Evolutionary conservation across 2,888 invertebrate species (phyloP).

Genomic region (Euplexia lucipara): DNA sequence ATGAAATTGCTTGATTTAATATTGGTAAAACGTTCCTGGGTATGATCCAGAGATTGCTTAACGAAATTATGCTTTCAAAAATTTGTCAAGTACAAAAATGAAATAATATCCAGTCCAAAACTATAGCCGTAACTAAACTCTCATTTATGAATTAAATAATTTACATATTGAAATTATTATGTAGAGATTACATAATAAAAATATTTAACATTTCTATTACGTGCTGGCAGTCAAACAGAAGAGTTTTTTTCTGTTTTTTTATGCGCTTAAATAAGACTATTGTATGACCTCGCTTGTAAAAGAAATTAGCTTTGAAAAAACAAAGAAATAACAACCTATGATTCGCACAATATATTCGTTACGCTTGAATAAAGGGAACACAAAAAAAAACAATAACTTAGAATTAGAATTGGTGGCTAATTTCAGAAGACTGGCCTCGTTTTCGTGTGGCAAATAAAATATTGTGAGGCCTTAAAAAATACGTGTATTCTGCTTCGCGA

Average conservation of each 20-base stretch:
- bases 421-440: constrained; percentile 45
- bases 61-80: constrained; percentile 27
- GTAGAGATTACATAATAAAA: constrained; percentile 39
- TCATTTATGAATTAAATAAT: constrained; percentile 9
- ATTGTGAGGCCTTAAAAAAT: constrained; percentile 38
- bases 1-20: constrained; percentile 6
- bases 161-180: constrained; percentile 19
- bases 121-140: constrained; percentile 26
- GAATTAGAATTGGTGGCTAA: constrained; percentile 42
- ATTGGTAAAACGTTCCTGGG: neutral
- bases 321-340: constrained; percentile 21
- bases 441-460: constrained; percentile 50
- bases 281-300: constrained; percentile 30
- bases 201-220: constrained; percentile 7
- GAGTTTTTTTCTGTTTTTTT: constrained; percentile 2
- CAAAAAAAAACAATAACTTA: constrained; percentile 40
- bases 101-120: constrained; percentile 29
- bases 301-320: neutral
- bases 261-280: constrained; percentile 29
- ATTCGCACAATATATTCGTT: constrained; percentile 36
- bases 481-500: constrained; percentile 29
- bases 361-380: constrained; percentile 53
- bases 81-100: constrained; percentile 10
- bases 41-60: neutral
- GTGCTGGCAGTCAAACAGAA: constrained; percentile 39